Evolutionary conservation across 2,888 invertebrate species (phyloP).

Genomic region (Trichacis sp.): DNA sequence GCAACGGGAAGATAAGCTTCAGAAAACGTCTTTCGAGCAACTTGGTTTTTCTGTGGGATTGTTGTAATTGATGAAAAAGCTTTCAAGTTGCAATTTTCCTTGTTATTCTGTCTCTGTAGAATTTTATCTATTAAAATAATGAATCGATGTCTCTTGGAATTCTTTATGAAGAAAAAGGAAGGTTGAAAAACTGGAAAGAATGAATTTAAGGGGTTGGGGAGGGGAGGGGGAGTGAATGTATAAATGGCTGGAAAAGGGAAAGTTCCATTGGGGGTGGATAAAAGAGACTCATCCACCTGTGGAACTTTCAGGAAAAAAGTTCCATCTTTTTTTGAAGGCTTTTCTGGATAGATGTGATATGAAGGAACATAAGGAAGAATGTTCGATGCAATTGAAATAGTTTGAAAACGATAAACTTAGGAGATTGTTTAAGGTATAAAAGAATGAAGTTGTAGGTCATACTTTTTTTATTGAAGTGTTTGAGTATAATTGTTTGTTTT

Average conservation of each 20-base stretch:
- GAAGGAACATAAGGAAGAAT: too few species aligned
- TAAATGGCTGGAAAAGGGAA: too few species aligned
- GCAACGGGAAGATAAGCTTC: neutral
- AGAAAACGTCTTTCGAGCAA: neutral
- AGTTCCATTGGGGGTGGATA: too few species aligned
- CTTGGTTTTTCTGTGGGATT: neutral
- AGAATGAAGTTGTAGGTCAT: too few species aligned
- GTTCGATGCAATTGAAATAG: too few species aligned
- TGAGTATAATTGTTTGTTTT: too few species aligned
- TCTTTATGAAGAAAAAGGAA: neutral
- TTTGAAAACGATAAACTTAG: too few species aligned
- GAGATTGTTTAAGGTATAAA: too few species aligned
- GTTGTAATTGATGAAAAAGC: conserved; percentile 2
- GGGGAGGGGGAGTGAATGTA: too few species aligned
- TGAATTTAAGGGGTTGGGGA: too few species aligned
- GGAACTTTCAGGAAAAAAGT: conserved; percentile 17
- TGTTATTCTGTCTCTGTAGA: neutral
- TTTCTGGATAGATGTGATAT: conserved; percentile 7
- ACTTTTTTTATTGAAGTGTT: too few species aligned
- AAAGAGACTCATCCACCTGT: conserved; percentile 40
- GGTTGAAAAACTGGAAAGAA: neutral
- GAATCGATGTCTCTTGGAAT: neutral
- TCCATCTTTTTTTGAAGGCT: neutral
- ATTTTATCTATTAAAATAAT: neutral
- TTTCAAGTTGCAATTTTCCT: neutral